A percentile compares a stretch with the other conserved stretches of the same genome.
These are phyloP conservation scores for Phengaris arion DNA, from an alignment of 2,888 invertebrate genomes.

Conservation along the genomic window DNA sequence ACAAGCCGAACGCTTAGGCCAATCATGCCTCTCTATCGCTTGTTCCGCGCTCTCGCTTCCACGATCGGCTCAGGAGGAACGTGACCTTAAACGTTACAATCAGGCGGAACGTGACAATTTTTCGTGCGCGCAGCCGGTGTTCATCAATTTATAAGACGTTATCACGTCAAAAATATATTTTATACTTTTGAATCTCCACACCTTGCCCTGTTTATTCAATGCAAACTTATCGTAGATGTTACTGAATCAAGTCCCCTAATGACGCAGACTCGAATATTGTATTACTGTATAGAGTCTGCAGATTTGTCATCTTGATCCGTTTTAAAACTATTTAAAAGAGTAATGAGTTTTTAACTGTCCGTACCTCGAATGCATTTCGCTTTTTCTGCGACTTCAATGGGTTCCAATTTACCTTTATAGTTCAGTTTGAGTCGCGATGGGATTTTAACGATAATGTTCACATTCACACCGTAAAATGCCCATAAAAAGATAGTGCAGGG, in stretches of 20 bases:
- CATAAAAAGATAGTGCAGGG: not conserved
- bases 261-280: slow-evolving; percentile 43
- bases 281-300: slow-evolving; percentile 38
- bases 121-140: no score
- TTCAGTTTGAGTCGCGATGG: slow-evolving; percentile 23
- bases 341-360: slow-evolving; percentile 35
- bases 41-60: no score
- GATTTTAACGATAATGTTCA: slow-evolving; percentile 28
- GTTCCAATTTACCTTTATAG: slow-evolving; percentile 30
- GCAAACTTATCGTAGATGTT: slow-evolving; percentile 55
- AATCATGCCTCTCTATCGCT: no score
- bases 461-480: slow-evolving; percentile 15
- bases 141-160: no score
- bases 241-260: slow-evolving; percentile 48
- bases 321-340: slow-evolving; percentile 31
- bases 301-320: slow-evolving; percentile 38
- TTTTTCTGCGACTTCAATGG: slow-evolving; percentile 28
- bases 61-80: no score
- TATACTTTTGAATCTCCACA: slow-evolving; percentile 40
- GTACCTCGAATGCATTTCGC: slow-evolving; percentile 31
- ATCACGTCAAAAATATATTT: no score
- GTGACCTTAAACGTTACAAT: no score
- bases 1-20: no score
- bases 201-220: slow-evolving; percentile 42
- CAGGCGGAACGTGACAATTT: no score